phyloP scores from a whole-genome alignment of 2,888 invertebrate species.

The Zygogramma bicolorata region DNA sequence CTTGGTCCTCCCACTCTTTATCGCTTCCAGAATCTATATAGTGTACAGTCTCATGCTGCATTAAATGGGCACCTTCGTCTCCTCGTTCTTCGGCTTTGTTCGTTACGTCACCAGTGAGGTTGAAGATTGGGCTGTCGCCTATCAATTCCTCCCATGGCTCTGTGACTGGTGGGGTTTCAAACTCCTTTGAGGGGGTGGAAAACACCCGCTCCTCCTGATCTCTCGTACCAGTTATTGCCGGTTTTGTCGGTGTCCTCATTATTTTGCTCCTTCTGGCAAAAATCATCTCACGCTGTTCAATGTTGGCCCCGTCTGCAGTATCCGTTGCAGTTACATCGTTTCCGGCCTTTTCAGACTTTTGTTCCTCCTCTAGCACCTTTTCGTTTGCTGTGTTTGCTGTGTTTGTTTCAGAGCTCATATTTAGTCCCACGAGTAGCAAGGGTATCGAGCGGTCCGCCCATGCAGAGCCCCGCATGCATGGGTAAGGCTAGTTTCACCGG shows the following conservation, averaged over 20 bases:
- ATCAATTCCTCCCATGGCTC: neutral
- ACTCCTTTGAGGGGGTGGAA: neutral
- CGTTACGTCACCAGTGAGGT: neutral
- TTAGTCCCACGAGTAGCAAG: neutral
- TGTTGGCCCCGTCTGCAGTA: neutral
- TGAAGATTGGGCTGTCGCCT: neutral
- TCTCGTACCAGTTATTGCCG: neutral
- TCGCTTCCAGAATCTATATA: neutral
- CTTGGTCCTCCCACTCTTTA: neutral
- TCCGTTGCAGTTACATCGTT: neutral
- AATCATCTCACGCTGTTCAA: neutral
- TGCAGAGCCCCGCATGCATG: no score
- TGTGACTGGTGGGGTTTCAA: neutral
- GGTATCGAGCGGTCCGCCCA: no score
- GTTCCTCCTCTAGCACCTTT: neutral
- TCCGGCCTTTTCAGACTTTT: neutral
- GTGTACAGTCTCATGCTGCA: neutral
- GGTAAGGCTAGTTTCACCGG: no score
- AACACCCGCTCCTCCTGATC: neutral
- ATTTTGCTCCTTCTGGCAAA: neutral
- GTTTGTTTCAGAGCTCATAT: neutral
- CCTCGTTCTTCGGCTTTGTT: neutral
- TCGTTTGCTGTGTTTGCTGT: neutral
- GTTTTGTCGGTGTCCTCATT: neutral
- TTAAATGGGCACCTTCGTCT: neutral